These are phyloP conservation scores for Cliona cf. orientalis DNA, from an alignment of 37 sponge, comb jelly and placozoan genomes.

Conservation along the genomic window DNA sequence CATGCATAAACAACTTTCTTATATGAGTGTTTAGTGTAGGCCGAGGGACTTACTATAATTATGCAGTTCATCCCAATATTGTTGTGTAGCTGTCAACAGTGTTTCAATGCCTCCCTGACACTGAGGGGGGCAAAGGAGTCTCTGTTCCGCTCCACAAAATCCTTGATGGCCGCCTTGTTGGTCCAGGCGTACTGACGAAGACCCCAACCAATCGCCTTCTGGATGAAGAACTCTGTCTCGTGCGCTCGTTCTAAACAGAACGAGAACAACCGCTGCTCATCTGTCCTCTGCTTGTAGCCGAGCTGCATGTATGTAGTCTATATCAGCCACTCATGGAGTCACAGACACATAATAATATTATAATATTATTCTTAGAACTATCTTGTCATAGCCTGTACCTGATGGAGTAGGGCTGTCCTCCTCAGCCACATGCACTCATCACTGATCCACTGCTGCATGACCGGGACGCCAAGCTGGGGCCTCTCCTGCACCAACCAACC, in stretches of 20 bases:
- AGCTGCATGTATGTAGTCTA: not conserved
- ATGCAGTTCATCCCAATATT: no score
- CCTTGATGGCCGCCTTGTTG: constrained; percentile 40
- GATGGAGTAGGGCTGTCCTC: constrained; percentile 73
- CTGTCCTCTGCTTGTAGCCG: constrained; percentile 49
- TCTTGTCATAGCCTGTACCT: constrained; percentile 15
- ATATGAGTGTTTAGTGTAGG: not conserved
- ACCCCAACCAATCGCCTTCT: constrained; percentile 87
- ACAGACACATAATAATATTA: no score
- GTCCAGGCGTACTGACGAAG: constrained; percentile 55
- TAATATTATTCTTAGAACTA: no score
- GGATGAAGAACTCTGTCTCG: constrained; percentile 82
- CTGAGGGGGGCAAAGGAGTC: constrained; percentile 42
- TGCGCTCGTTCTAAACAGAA: constrained; percentile 51
- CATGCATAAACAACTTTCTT: not conserved
- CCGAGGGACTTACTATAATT: not conserved
- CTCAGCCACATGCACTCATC: constrained; percentile 73
- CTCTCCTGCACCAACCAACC: constrained; percentile 64
- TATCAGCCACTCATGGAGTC: constrained; percentile 50
- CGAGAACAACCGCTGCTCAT: constrained; percentile 44
- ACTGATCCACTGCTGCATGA: constrained; percentile 72
- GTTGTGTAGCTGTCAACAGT: no score
- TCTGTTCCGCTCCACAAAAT: constrained; percentile 68
- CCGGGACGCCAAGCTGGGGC: constrained; percentile 10
- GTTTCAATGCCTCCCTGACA: constrained; percentile 68